Evolutionary conservation across 2,113 vertebrate genomes (phyloP).

Genomic region (Callospermophilus lateralis): DNA sequence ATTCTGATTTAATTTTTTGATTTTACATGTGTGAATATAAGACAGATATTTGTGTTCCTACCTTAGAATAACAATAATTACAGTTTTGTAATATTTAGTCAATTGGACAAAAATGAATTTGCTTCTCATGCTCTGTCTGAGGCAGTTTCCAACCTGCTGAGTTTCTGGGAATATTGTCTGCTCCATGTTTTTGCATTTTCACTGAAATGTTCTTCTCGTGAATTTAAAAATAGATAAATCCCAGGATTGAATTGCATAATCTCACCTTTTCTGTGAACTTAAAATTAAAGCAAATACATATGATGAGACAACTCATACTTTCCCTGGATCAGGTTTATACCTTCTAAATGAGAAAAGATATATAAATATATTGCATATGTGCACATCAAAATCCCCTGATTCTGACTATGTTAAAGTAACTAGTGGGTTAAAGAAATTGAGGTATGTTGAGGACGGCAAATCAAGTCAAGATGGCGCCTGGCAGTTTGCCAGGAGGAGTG

Average conservation of each 20-base stretch:
- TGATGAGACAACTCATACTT: neutral
- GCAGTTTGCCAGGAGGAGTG: too few species aligned
- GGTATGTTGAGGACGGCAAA: too few species aligned
- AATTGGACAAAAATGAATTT: slow-evolving; percentile 16
- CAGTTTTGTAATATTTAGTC: neutral
- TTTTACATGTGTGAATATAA: neutral
- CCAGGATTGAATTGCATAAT: neutral
- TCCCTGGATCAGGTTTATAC: neutral
- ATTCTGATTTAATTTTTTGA: neutral
- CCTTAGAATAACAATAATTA: neutral
- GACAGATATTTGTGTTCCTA: slow-evolving; percentile 4
- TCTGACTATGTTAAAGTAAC: neutral
- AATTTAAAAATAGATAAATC: neutral
- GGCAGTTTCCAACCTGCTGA: neutral
- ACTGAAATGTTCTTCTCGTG: neutral
- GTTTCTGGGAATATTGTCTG: neutral
- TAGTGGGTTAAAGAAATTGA: neutral
- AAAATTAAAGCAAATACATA: slow-evolving; percentile 14
- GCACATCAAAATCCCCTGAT: neutral
- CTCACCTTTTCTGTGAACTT: neutral
- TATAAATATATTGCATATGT: neutral
- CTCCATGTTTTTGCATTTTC: neutral
- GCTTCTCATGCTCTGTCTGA: neutral
- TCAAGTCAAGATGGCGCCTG: too few species aligned
- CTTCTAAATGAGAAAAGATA: slow-evolving; percentile 19